Evolutionary conservation across 2,888 invertebrate species (phyloP).

Genomic region (Neria commutata): DNA sequence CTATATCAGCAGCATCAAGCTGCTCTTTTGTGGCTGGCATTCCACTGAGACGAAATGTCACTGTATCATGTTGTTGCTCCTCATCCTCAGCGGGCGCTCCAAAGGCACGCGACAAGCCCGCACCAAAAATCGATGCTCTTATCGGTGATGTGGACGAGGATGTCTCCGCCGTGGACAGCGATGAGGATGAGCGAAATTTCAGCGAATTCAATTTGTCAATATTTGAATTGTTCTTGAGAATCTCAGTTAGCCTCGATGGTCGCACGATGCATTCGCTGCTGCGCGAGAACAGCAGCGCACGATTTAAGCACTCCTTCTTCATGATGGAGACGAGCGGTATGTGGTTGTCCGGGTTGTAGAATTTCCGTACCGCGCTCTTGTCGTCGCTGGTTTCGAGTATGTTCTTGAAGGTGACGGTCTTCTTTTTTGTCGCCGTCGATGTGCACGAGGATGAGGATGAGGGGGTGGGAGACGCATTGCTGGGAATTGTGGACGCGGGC

Average conservation of each 20-base stretch:
- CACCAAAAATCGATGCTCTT: constrained; percentile 34
- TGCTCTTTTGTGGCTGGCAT: constrained; percentile 27
- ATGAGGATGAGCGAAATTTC: constrained; percentile 52
- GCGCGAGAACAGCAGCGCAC: constrained; percentile 65
- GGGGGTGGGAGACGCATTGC: constrained; percentile 7
- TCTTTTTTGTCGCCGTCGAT: constrained; percentile 61
- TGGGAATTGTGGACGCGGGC: constrained; percentile 10
- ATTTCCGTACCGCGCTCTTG: constrained; percentile 66
- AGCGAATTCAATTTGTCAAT: constrained; percentile 61
- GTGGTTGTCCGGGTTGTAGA: constrained; percentile 68
- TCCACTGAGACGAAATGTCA: constrained; percentile 44
- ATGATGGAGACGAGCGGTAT: constrained; percentile 69
- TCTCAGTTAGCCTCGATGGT: constrained; percentile 69
- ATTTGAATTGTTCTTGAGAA: constrained; percentile 67
- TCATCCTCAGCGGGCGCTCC: constrained; percentile 49
- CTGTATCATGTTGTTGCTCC: constrained; percentile 41
- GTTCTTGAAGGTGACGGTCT: constrained; percentile 71
- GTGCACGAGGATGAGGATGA: constrained; percentile 6
- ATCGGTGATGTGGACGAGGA: constrained; percentile 9
- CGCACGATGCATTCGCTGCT: constrained; percentile 68
- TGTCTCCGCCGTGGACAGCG: constrained; percentile 17
- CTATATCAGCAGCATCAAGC: constrained; percentile 31
- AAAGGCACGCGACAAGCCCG: constrained; percentile 48
- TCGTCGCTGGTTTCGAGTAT: constrained; percentile 69
- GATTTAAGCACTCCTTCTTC: constrained; percentile 68